Evolutionary conservation across 2,113 vertebrate species (phyloP).

Genomic region (Panthera leo): DNA sequence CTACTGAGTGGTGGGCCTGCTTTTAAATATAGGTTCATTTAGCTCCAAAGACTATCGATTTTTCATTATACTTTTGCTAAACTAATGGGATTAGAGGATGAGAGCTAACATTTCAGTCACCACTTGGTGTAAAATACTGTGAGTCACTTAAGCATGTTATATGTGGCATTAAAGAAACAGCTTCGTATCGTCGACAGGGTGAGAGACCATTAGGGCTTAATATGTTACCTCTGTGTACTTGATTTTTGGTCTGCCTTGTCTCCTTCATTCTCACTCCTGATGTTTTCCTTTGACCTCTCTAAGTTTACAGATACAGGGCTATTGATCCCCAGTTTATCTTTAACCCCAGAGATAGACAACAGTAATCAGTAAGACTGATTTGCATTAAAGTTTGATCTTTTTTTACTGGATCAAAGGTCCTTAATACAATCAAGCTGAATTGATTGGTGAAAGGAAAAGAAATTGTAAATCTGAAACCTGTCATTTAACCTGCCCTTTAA

Average conservation of each 20-base stretch:
- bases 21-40: conserved; percentile 57
- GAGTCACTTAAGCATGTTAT: background rate
- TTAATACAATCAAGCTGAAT: conserved; percentile 35
- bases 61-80: conserved; percentile 48
- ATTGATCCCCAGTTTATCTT: conserved; percentile 51
- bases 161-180: background rate
- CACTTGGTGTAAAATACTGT: conserved; percentile 11
- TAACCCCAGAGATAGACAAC: background rate
- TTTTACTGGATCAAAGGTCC: background rate
- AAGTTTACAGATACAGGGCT: conserved; percentile 34
- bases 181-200: background rate
- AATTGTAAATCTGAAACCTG: background rate
- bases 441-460: conserved; percentile 40
- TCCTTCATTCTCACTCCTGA: background rate
- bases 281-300: conserved; percentile 7
- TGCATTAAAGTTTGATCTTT: conserved; percentile 47
- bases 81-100: conserved; percentile 26
- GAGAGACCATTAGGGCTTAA: conserved; percentile 25
- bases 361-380: background rate
- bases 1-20: background rate
- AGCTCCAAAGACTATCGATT: conserved; percentile 12
- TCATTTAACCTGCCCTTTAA: conserved; percentile 23
- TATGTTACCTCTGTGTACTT: background rate
- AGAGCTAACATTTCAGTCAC: conserved; percentile 15
- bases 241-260: background rate